Conservation (phyloP, 2,888 invertebrate species). For the Amphimallon solstitiale region DNA sequence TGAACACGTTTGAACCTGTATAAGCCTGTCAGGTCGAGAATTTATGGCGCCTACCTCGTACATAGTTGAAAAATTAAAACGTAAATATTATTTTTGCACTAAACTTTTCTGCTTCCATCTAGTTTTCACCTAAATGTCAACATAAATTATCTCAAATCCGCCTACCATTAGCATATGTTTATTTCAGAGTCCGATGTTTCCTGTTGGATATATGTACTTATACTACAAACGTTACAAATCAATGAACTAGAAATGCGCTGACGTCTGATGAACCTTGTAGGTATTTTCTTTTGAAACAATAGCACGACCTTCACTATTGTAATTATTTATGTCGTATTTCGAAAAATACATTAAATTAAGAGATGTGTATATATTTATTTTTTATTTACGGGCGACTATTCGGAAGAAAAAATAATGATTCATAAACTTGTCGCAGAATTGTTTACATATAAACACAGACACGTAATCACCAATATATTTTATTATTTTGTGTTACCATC, state of each 20-base stretch:
- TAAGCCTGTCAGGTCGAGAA: no score
- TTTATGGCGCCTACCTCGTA: no score
- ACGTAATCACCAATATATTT: not conserved
- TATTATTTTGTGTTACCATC: not conserved
- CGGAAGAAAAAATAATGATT: no score
- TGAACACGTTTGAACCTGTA: no score
- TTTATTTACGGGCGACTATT: no score
- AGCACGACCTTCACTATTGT: not conserved
- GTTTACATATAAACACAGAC: constrained; percentile 20
- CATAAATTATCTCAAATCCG: not conserved
- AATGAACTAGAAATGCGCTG: not conserved
- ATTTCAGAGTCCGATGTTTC: not conserved
- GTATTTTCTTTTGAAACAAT: not conserved
- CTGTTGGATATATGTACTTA: no score
- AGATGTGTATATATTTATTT: no score
- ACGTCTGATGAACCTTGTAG: not conserved
- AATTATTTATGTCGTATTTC: not conserved
- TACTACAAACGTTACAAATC: not conserved
- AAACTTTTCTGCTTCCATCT: no score
- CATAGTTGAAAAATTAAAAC: no score
- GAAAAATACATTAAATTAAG: no score
- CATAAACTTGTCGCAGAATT: not conserved
- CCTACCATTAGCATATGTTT: not conserved
- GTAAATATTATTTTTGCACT: no score
- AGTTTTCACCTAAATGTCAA: not conserved